Percentiles rank a stretch among this genome's conserved stretches.
These are phyloP conservation scores for Trachops cirrhosus DNA, from an alignment of 2,797 vertebrate species.

Conservation along the genomic window DNA sequence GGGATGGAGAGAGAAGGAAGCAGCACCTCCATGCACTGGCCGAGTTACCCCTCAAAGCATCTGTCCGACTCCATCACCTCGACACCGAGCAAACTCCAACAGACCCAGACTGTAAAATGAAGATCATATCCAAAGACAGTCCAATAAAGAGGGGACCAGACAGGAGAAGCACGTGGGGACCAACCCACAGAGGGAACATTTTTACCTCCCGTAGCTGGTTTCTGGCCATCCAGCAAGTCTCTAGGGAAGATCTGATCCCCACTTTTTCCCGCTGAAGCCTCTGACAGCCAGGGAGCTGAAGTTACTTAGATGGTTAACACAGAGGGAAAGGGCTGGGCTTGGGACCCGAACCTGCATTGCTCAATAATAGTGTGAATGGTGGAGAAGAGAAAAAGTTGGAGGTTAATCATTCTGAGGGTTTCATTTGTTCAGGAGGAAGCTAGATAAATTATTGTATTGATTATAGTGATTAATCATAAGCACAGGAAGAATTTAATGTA, in stretches of 20 bases:
- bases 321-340: background rate
- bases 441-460: background rate
- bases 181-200: background rate
- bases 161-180: background rate
- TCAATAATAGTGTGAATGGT: background rate
- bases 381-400: background rate
- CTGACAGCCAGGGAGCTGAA: background rate
- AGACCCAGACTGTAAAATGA: background rate
- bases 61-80: background rate
- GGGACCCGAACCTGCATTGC: too few species aligned
- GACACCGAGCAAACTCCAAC: rapidly evolving
- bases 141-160: background rate
- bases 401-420: background rate
- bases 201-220: rapidly evolving
- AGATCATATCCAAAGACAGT: background rate
- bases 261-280: background rate
- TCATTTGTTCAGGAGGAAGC: background rate
- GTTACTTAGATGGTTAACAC: background rate
- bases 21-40: rapidly evolving
- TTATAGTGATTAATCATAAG: background rate
- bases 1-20: background rate
- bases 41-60: rapidly evolving
- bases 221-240: background rate
- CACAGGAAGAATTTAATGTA: background rate
- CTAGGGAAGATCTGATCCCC: background rate